These are phyloP conservation scores for Tragelaphus imberbis DNA, from an alignment of 2,113 vertebrate genomes.

Conservation along the genomic window DNA sequence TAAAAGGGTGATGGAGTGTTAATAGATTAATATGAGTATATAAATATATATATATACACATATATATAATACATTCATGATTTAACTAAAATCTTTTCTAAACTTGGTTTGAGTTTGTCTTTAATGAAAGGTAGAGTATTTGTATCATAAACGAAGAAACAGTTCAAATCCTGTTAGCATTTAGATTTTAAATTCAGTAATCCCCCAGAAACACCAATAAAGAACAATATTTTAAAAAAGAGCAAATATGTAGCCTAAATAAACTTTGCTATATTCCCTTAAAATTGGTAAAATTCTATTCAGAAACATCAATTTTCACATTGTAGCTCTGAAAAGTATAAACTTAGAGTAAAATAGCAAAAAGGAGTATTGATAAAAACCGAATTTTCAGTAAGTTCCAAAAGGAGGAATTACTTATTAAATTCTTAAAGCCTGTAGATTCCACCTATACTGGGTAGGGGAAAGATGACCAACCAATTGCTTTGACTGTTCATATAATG, in stretches of 20 bases:
- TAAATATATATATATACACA: not conserved
- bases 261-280: not conserved
- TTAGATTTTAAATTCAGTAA: conserved; percentile 6
- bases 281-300: not conserved
- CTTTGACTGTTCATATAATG: not conserved
- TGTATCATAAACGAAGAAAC: not conserved
- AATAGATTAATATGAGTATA: not conserved
- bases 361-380: not conserved
- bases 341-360: not conserved
- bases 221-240: not conserved
- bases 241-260: not conserved
- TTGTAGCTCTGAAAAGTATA: not conserved
- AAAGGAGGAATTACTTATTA: not conserved
- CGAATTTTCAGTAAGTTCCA: not conserved
- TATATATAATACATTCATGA: not conserved
- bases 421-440: not conserved
- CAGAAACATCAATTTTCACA: not conserved
- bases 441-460: not conserved
- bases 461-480: not conserved
- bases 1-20: not conserved
- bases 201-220: not conserved
- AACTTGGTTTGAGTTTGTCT: not conserved
- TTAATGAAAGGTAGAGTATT: not conserved
- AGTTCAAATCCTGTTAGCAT: not conserved
- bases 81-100: not conserved